These are phyloP conservation scores for Uropetala carovei DNA, from an alignment of 2,888 invertebrate species.

Conservation along the genomic window DNA sequence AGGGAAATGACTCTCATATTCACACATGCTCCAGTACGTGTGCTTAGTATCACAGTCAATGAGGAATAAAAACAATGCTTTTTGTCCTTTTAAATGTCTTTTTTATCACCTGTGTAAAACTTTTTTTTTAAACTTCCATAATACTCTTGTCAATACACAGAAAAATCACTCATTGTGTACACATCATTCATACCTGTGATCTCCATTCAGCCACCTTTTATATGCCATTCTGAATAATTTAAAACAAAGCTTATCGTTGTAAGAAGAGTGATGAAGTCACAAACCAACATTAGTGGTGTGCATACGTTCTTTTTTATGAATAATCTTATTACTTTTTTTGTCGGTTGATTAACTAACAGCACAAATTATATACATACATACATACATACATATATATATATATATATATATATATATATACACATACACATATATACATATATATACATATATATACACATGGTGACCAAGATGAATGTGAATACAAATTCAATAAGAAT, in stretches of 20 bases:
- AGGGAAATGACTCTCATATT: conserved; percentile 37
- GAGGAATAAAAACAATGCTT: conserved; percentile 65
- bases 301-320: conserved; percentile 10
- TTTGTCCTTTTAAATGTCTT: conserved; percentile 61
- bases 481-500: conserved; percentile 40
- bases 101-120: conserved; percentile 60
- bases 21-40: conserved; percentile 59
- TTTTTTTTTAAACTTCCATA: conserved; percentile 61
- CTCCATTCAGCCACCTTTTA: not conserved
- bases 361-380: conserved; percentile 57
- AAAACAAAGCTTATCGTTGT: conserved; percentile 38
- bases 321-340: conserved; percentile 23
- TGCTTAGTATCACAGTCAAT: conserved; percentile 68
- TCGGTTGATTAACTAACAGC: not conserved
- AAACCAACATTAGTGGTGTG: conserved; percentile 44
- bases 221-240: not conserved
- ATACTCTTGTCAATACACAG: conserved; percentile 57
- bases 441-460: conserved; percentile 40
- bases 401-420: too few relatives aligned
- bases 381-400: too few relatives aligned
- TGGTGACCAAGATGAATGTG: conserved; percentile 53
- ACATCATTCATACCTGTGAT: conserved; percentile 59
- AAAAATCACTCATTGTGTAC: conserved; percentile 46
- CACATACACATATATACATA: too few relatives aligned
- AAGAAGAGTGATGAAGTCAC: conserved; percentile 3